phyloP scores from a whole-genome alignment of 2,888 invertebrate genomes.

The Eupithecia pulchellata region DNA sequence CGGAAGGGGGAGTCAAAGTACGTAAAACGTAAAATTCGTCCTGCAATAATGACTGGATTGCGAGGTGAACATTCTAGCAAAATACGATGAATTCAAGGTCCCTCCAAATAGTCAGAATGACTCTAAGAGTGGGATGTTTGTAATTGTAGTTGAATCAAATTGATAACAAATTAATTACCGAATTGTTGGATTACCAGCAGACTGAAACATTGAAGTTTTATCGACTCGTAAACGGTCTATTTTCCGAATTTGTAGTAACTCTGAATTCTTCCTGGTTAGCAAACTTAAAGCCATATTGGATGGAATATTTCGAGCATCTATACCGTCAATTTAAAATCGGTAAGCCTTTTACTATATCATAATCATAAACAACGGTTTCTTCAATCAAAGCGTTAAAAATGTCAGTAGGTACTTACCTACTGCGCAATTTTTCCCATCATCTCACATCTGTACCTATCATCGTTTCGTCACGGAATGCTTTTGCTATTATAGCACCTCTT shows the following conservation, averaged over 20 bases:
- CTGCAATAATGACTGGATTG: background rate
- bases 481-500: conserved; percentile 47
- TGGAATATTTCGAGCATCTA: background rate
- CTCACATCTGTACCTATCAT: conserved; percentile 34
- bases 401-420: conserved; percentile 16
- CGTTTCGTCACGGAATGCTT: conserved; percentile 48
- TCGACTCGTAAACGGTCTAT: conserved; percentile 3
- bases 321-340: background rate
- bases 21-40: background rate
- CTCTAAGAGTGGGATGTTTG: background rate
- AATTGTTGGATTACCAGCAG: background rate
- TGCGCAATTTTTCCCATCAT: conserved; percentile 36
- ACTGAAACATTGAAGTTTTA: background rate
- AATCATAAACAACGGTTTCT: conserved; percentile 10
- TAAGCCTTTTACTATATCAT: background rate
- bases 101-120: background rate
- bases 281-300: background rate
- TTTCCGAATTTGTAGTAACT: background rate
- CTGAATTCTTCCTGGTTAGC: background rate
- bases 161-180: conserved; percentile 10
- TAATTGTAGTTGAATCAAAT: background rate
- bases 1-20: background rate
- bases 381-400: conserved; percentile 1
- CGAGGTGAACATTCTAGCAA: background rate
- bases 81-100: conserved; percentile 3